phyloP scores from a whole-genome alignment of 2,797 vertebrate genomes.

The Typhlichthys subterraneus region DNA sequence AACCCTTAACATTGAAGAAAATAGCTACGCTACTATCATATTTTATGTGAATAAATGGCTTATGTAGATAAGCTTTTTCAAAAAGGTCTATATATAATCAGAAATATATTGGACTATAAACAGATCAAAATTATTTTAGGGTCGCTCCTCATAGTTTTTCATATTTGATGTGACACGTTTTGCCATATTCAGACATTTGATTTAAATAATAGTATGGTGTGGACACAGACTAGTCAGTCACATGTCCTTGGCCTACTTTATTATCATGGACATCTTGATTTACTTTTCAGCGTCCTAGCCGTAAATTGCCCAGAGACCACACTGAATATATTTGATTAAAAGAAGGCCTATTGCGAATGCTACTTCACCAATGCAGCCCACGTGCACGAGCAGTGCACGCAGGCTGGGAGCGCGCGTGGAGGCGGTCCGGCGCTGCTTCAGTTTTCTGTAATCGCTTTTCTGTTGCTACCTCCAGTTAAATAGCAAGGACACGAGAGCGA shows the following conservation, averaged over 20 bases:
- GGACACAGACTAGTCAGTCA: too few relatives aligned
- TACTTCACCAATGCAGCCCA: conserved; percentile 29
- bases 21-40: neutral
- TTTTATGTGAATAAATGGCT: neutral
- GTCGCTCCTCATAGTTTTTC: too few relatives aligned
- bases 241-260: too few relatives aligned
- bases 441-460: conserved; percentile 72
- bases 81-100: neutral
- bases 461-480: conserved; percentile 75
- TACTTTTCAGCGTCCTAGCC: neutral
- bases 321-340: neutral
- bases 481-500: conserved; percentile 76
- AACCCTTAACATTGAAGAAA: neutral
- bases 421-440: conserved; percentile 79
- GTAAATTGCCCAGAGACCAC: neutral
- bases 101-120: too few relatives aligned
- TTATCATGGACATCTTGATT: neutral
- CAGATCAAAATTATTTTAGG: too few relatives aligned
- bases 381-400: conserved; percentile 66
- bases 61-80: neutral
- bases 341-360: conserved; percentile 7
- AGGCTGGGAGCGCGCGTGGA: conserved; percentile 74
- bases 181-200: too few relatives aligned
- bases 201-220: too few relatives aligned
- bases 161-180: too few relatives aligned